A percentile compares a stretch with the other conserved stretches of the same genome.
phyloP scores from a whole-genome alignment of 2,113 vertebrate genomes.

The Equus quagga region DNA sequence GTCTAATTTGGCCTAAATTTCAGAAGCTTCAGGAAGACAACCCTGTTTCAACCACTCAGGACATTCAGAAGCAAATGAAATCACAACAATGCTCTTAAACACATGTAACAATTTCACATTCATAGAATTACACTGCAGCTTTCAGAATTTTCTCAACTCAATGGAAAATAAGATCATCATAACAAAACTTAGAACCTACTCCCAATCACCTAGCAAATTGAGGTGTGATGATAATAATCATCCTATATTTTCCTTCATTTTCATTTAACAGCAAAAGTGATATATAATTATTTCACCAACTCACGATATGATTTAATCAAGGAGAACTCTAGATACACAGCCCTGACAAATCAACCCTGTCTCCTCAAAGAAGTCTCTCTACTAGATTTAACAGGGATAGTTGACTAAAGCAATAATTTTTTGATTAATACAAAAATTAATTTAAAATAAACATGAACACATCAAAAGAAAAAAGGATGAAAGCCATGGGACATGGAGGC shows the following conservation, averaged over 20 bases:
- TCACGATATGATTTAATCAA: neutral
- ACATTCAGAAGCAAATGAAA: neutral
- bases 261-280: neutral
- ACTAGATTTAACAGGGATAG: neutral
- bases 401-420: neutral
- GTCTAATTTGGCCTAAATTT: neutral
- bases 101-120: neutral
- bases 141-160: neutral
- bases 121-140: neutral
- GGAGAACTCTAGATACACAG: neutral
- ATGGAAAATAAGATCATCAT: neutral
- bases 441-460: slow-evolving; percentile 10
- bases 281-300: neutral
- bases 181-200: neutral
- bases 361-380: neutral
- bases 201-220: neutral
- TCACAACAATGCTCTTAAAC: neutral
- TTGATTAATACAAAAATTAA: slow-evolving; percentile 7
- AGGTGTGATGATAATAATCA: neutral
- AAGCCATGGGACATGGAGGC: neutral
- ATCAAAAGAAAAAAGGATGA: neutral
- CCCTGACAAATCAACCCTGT: neutral
- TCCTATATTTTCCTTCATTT: neutral
- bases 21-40: neutral
- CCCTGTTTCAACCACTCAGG: neutral